phyloP scores from a whole-genome alignment of 2,113 vertebrate species.

The Lophura nycthemera region DNA sequence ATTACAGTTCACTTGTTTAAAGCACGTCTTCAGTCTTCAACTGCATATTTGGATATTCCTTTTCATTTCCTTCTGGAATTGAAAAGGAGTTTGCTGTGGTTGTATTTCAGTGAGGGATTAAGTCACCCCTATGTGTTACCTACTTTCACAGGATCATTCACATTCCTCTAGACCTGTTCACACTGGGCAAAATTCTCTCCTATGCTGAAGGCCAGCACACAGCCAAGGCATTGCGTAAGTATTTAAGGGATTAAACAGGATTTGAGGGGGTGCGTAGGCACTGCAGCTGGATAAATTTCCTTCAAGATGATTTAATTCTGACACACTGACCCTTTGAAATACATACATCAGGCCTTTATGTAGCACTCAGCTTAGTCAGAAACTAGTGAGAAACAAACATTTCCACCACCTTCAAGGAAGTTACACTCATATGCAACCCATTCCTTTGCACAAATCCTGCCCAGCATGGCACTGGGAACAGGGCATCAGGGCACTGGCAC shows the following conservation, averaged over 20 bases:
- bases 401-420: not conserved
- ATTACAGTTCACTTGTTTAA: constrained; percentile 5
- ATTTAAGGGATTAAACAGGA: constrained; percentile 21
- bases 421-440: fast-evolving
- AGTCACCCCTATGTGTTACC: constrained; percentile 15
- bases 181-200: not conserved
- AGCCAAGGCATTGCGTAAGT: not conserved
- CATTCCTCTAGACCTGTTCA: constrained; percentile 27
- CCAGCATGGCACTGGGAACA: not conserved
- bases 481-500: not conserved
- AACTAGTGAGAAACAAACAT: not conserved
- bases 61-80: constrained; percentile 51
- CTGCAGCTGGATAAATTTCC: constrained; percentile 16
- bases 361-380: not conserved
- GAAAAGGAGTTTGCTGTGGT: constrained; percentile 51
- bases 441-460: not conserved
- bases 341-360: not conserved
- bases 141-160: constrained; percentile 24
- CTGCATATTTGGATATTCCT: constrained; percentile 23
- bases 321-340: constrained; percentile 14
- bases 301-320: not conserved
- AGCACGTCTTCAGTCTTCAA: not conserved
- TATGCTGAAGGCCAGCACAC: not conserved
- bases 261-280: constrained; percentile 22
- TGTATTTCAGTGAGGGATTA: constrained; percentile 13